phyloP scores from a whole-genome alignment of 30 jellyfish, hydroid and myxozoan species.

The Haliclystus octoradiatus region DNA sequence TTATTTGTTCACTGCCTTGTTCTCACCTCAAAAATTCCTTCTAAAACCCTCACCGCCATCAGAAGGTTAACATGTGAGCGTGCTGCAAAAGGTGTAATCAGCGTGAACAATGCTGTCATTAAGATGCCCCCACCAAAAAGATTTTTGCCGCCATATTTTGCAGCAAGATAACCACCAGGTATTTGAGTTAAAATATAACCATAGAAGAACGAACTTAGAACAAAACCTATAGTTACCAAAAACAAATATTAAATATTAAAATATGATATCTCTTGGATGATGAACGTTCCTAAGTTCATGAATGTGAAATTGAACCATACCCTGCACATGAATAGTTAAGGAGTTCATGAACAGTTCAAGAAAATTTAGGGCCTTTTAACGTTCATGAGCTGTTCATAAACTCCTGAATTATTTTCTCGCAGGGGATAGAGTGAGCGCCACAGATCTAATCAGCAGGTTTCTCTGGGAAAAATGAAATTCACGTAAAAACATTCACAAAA shows the following conservation, averaged over 20 bases:
- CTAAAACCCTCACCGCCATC: slow-evolving; percentile 61
- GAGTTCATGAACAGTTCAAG: too few species aligned
- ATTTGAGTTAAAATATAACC: slow-evolving; percentile 91
- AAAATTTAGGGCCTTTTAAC: too few species aligned
- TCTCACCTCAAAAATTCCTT: slow-evolving; percentile 83
- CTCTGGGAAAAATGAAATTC: background rate
- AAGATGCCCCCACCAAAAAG: slow-evolving; percentile 89
- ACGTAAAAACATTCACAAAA: background rate
- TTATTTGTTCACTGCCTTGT: too few species aligned
- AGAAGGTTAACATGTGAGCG: slow-evolving; percentile 46
- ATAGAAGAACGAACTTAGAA: slow-evolving; percentile 84
- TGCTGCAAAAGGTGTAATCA: slow-evolving; percentile 89
- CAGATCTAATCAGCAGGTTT: too few species aligned
- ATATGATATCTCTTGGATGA: too few species aligned
- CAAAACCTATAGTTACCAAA: slow-evolving; percentile 52
- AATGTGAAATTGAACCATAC: too few species aligned
- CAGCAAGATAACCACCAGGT: slow-evolving; percentile 98
- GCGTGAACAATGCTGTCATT: slow-evolving; percentile 85
- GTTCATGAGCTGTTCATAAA: too few species aligned
- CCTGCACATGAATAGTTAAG: too few species aligned
- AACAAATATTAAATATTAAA: too few species aligned
- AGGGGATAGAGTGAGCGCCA: too few species aligned
- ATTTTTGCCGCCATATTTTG: slow-evolving; percentile 76
- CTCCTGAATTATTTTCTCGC: too few species aligned
- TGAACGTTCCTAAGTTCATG: too few species aligned